phyloP scores from a whole-genome alignment of 2,113 vertebrate species.

The Ammodytes dubius region DNA sequence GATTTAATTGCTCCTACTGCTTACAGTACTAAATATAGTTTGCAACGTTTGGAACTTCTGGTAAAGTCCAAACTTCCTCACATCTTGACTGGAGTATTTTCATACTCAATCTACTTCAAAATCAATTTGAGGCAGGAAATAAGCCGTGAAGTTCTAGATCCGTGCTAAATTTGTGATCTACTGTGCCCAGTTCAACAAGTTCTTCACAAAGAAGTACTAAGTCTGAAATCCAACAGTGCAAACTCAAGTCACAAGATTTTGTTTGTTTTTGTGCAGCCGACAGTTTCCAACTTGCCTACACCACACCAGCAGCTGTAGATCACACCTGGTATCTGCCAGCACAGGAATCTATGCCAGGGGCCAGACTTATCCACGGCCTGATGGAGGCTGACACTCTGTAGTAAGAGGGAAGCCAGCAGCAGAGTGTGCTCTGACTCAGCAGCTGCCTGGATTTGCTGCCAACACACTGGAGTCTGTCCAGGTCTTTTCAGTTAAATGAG shows the following conservation, averaged over 20 bases:
- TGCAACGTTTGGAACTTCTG: too few relatives aligned
- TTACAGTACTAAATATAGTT: too few relatives aligned
- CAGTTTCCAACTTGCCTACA: slow-evolving; percentile 8
- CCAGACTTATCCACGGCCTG: slow-evolving; percentile 24
- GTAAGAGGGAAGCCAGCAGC: slow-evolving; percentile 24
- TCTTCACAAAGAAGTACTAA: not conserved
- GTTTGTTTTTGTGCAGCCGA: slow-evolving; percentile 5
- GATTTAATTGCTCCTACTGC: too few relatives aligned
- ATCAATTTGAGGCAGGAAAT: not conserved
- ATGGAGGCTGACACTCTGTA: slow-evolving; percentile 21
- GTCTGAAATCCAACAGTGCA: slow-evolving; percentile 1
- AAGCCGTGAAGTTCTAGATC: not conserved
- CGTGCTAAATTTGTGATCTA: not conserved
- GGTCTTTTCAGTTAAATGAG: slow-evolving; percentile 43
- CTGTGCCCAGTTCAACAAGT: not conserved
- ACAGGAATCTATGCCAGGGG: slow-evolving; percentile 19
- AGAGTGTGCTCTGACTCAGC: slow-evolving; percentile 67
- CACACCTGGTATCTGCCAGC: slow-evolving; percentile 24
- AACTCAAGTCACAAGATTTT: not conserved
- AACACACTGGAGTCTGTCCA: slow-evolving; percentile 52
- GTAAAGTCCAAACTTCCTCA: too few relatives aligned
- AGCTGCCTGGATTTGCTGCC: slow-evolving; percentile 58
- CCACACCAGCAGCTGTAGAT: slow-evolving; percentile 15
- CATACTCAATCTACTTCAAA: not conserved
- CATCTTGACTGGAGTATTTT: too few relatives aligned